Percentiles rank a stretch among this genome's conserved stretches.
These are phyloP conservation scores for Seriola dumerili DNA, from an alignment of 2,113 vertebrate genomes.

Conservation along the genomic window DNA sequence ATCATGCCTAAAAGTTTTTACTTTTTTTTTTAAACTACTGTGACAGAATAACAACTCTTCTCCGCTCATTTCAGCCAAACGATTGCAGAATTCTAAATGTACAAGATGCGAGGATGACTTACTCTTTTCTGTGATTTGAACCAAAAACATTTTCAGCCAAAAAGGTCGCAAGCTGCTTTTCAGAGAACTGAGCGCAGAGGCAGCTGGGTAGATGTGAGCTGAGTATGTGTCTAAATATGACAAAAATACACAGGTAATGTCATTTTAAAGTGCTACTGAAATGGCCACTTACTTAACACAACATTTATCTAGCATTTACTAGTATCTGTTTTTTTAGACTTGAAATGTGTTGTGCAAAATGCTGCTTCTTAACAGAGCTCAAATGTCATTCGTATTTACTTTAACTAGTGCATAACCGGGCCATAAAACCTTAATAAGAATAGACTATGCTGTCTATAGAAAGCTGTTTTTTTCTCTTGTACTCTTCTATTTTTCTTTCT, in stretches of 20 bases:
- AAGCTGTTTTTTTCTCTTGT: too few relatives aligned
- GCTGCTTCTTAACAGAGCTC: too few relatives aligned
- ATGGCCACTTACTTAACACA: neutral
- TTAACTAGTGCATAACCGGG: neutral
- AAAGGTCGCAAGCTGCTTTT: neutral
- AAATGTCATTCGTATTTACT: neutral
- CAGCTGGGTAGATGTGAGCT: neutral
- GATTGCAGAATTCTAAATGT: neutral
- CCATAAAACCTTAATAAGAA: too few relatives aligned
- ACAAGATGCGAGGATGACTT: neutral
- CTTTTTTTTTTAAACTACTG: too few relatives aligned
- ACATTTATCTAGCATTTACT: neutral
- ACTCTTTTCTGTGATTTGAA: neutral
- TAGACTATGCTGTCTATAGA: too few relatives aligned
- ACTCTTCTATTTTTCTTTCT: too few relatives aligned
- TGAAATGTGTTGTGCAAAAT: too few relatives aligned
- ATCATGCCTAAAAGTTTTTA: neutral
- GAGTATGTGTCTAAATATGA: neutral
- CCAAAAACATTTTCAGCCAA: neutral
- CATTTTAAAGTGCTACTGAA: neutral
- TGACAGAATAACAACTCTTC: constrained; percentile 4
- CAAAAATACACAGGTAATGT: too few relatives aligned
- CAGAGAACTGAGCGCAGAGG: neutral
- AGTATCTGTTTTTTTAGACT: too few relatives aligned
- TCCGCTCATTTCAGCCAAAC: neutral